Evolutionary conservation across 1,140 invertebrate genomes (phyloP).

Genomic region (Pinna nobilis): DNA sequence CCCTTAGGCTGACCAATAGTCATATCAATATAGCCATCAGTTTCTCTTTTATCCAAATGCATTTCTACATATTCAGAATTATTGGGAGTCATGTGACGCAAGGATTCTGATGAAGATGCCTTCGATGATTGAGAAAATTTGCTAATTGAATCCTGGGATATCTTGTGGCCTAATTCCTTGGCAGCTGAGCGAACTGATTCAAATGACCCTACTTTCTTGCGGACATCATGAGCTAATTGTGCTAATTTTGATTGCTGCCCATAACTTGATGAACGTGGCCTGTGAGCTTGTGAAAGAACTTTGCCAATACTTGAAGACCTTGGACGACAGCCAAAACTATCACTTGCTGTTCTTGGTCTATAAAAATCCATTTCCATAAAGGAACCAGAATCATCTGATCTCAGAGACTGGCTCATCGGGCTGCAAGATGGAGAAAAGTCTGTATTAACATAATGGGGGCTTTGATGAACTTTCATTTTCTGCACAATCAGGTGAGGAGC

Average conservation of each 20-base stretch:
- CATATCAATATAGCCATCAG: conserved; percentile 63
- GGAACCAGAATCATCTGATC: conserved; percentile 66
- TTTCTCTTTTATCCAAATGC: conserved; percentile 47
- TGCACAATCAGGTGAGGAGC: conserved; percentile 66
- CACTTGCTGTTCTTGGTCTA: conserved; percentile 69
- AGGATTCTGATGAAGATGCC: conserved; percentile 61
- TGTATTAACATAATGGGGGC: conserved; percentile 24
- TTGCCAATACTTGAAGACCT: conserved; percentile 68
- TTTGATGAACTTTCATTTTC: conserved; percentile 25
- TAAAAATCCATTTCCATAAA: conserved; percentile 69
- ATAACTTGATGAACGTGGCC: conserved; percentile 70
- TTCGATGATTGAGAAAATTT: conserved; percentile 57
- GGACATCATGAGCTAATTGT: conserved; percentile 34
- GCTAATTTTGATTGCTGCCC: conserved; percentile 58
- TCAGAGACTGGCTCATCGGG: conserved; percentile 57
- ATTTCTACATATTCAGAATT: conserved; percentile 63
- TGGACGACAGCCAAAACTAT: conserved; percentile 66
- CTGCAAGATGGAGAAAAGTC: conserved; percentile 47
- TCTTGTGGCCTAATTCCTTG: conserved; percentile 46
- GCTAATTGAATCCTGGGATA: conserved; percentile 61
- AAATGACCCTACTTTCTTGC: conserved; percentile 48
- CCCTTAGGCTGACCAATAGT: conserved; percentile 43
- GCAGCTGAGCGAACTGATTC: conserved; percentile 55
- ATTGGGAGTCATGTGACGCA: conserved; percentile 55
- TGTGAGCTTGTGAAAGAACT: conserved; percentile 42